Percentiles rank a stretch among this genome's conserved stretches.
Evolutionary conservation across 2,797 vertebrate genomes (phyloP).

Genomic region (Gallirallus australis): DNA sequence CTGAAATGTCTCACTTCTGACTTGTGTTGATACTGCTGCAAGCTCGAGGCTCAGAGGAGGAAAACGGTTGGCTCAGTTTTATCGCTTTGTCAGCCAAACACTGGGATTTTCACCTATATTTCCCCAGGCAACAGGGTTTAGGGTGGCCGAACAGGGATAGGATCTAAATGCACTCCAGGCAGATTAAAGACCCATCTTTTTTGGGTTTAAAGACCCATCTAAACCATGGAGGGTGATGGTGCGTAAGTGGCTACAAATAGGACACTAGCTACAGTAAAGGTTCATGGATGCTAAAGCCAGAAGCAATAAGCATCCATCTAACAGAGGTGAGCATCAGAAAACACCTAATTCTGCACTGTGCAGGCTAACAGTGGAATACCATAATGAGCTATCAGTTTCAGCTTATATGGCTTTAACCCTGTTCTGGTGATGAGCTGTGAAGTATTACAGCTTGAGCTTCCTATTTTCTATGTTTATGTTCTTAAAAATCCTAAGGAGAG

Average conservation of each 20-base stretch:
- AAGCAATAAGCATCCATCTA: not conserved
- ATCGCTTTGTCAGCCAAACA: not conserved
- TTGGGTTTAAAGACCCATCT: not conserved
- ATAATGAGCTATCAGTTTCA: not conserved
- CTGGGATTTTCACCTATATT: not conserved
- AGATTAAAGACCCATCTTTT: conserved; percentile 8
- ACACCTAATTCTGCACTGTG: not conserved
- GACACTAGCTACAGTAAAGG: not conserved
- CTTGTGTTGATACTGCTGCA: not conserved
- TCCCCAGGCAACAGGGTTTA: not conserved
- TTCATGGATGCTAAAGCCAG: not conserved
- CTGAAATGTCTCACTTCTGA: conserved; percentile 45
- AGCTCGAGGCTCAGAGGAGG: not conserved
- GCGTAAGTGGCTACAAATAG: not conserved
- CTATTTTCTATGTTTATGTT: not conserved
- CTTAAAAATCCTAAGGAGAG: conserved; percentile 4
- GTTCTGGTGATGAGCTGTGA: not conserved
- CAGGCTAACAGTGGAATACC: not conserved
- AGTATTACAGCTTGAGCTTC: not conserved
- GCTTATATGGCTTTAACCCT: not conserved
- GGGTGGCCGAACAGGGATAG: not conserved
- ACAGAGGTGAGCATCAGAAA: not conserved
- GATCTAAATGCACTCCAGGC: not conserved
- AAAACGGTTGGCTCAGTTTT: not conserved
- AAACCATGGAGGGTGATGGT: not conserved